Evolutionary conservation across 2,113 vertebrate genomes (phyloP), one percentile per base, ranked within the genome.

Genomic region (Tetrax tetrax): DNA sequence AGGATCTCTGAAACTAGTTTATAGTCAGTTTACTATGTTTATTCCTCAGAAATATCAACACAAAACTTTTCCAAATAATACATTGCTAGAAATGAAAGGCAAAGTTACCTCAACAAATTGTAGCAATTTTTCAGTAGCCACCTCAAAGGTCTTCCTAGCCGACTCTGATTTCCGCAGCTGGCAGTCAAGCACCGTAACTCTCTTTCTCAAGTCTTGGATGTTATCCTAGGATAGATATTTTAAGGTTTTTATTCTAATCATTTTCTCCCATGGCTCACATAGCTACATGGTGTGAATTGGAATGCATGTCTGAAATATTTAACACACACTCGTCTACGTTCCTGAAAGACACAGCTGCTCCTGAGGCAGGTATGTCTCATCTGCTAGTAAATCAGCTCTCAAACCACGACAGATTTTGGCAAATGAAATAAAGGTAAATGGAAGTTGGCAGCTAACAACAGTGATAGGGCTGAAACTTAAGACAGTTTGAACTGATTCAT

Each of bases 91-190:
- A 75, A 76, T 15, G 9, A 27, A 61, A 83, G 50, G n/a, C 94
- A 60, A 74, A 83, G 63, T 96, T 98, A 99, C 99, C 99, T 99
- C 99, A 35, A 99, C 98, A 96, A 99, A 99, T 10, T 98, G 98
- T 20, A 99, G 98, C 90, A 99, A 97, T 90, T 99, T 99, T 65
- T 98, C 98, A 15, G 99, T 99, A 19, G 98, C 98, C 82, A 98
- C 97, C 96, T 99, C 98, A 47, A 99, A 99, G 6, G 98, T 98
- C 97, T 99, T 99, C 89, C 98, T 98, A 75, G 98, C 96, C 0
- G 97, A 97, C 92, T 99, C 99, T 0, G 98, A 99, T 96, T 99
- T 99, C 89, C 98, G 82, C 80, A 99, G 97, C 59, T 99, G 99
- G 96, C 99, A 99, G 95, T 99, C 99, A 8, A 99, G 98, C 50